A percentile compares a stretch with the other conserved stretches of the same genome.
These are phyloP conservation scores for Hydropsyche betteni DNA, from an alignment of 2,888 invertebrate species.

Conservation along the genomic window DNA sequence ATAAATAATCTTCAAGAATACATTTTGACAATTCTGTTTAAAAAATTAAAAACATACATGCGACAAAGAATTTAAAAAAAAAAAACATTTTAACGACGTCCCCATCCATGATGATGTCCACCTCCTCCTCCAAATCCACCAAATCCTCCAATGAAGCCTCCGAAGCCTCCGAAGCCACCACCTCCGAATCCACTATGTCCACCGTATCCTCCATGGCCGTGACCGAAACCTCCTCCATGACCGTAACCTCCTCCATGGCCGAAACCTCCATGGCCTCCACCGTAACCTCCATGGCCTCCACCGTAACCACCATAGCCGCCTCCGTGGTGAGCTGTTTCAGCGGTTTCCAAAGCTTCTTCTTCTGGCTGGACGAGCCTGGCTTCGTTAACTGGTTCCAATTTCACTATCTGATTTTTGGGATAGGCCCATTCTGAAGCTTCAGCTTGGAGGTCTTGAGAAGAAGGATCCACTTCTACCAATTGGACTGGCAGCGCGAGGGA, in stretches of 20 bases:
- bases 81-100: background rate
- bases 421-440: background rate
- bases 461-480: background rate
- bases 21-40: too few relatives aligned
- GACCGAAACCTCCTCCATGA: background rate
- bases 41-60: too few relatives aligned
- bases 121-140: constrained; percentile 8
- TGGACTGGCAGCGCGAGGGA: background rate
- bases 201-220: background rate
- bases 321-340: constrained; percentile 29
- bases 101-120: background rate
- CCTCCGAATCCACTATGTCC: constrained; percentile 22
- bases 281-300: background rate
- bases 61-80: too few relatives aligned
- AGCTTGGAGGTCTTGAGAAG: background rate
- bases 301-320: constrained; percentile 6
- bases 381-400: background rate
- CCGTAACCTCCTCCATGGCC: background rate
- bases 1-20: too few relatives aligned
- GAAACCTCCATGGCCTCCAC: background rate
- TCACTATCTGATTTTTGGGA: background rate
- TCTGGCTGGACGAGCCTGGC: background rate
- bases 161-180: background rate
- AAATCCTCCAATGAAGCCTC: background rate
- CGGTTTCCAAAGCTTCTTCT: constrained; percentile 10